Base-by-base conservation (phyloP, 1,140 invertebrate species). In the Caligus rogercresseyi region DNA sequence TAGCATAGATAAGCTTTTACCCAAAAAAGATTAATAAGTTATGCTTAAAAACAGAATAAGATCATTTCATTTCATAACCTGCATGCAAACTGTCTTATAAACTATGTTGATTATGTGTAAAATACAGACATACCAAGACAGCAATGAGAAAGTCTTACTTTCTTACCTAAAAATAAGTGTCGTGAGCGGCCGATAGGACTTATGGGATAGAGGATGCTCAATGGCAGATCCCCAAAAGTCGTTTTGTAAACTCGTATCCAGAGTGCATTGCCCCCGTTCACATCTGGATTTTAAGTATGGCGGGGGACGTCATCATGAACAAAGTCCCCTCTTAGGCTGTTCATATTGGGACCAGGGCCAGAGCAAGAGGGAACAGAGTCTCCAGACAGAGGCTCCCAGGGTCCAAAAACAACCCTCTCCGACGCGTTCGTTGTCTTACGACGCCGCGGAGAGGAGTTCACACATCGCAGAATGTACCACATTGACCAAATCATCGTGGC, bases 211-310 rank as follows among this genome's bases (percentile, higher is more conserved):
- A 65, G 79, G 79, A 71, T 90, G 86, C 26, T 77, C 79, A 65
- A 94, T 74, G 24, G 87, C 83, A 18, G 87, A 92, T 54, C 89
- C 89, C 89, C 89, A 94, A 74, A 90, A 94, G 73, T 94, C 89
- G 73, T 92, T 85, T 65, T 78, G 76, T 67, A 89, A 82, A 43
- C 31, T 11, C n/a, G 31, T 43, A 43, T 43, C 31, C 31, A 43
- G n/a, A 43, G n/a, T 11, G 31, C 31, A n/a, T 43, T 43, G 31
- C 31, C 31, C n/a, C 31, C 31, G n/a, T 43, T 43, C 7, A 43
- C 31, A n/a, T 43, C 31, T 43, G 31, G 31, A 43, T 43, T 43
- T 43, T 43, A 11, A n/a, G n/a, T n/a, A 43, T 11, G 7, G n/a
- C 7, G 7, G n/a, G 31, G 31, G 31, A 43, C 31, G n/a, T 43